A percentile compares a stretch with the other conserved stretches of the same genome.
These are phyloP conservation scores for Seladonia tumulorum DNA, from an alignment of 2,888 invertebrate genomes.

Conservation along the genomic window DNA sequence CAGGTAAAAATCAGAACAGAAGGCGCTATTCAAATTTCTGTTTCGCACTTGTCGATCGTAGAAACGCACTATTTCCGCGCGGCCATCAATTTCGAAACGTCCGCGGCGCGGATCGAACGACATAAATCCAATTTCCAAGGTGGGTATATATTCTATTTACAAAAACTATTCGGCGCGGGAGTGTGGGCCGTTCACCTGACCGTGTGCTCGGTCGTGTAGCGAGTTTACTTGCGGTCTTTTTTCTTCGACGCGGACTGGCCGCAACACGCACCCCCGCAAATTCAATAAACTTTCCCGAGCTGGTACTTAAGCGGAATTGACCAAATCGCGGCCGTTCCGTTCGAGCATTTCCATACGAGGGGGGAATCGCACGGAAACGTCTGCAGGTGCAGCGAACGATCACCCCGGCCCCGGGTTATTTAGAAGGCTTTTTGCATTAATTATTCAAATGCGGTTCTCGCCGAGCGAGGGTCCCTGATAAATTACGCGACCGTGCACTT, in stretches of 20 bases:
- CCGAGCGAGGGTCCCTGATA: slow-evolving; percentile 30
- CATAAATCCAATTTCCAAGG: slow-evolving; percentile 63
- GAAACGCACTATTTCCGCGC: slow-evolving; percentile 56
- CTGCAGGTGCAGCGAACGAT: slow-evolving; percentile 81
- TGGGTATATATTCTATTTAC: slow-evolving; percentile 60
- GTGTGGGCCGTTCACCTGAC: slow-evolving; percentile 35
- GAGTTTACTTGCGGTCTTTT: slow-evolving; percentile 50
- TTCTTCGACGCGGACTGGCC: slow-evolving; percentile 32
- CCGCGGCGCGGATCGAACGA: slow-evolving; percentile 35
- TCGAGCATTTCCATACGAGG: slow-evolving; percentile 69
- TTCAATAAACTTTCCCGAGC: slow-evolving; percentile 76
- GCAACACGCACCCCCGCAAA: slow-evolving; percentile 62
- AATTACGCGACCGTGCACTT: slow-evolving; percentile 35
- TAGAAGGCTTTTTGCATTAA: slow-evolving; percentile 83
- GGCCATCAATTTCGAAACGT: slow-evolving; percentile 52
- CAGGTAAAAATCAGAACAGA: not conserved
- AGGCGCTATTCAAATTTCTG: slow-evolving; percentile 41
- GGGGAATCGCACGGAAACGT: slow-evolving; percentile 48
- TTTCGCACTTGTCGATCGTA: slow-evolving; percentile 55
- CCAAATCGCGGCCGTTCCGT: slow-evolving; percentile 78
- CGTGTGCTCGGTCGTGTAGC: slow-evolving; percentile 3
- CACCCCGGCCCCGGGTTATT: slow-evolving; percentile 75
- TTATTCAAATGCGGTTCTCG: slow-evolving; percentile 79
- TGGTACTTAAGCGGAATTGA: slow-evolving; percentile 77
- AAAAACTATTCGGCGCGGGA: slow-evolving; percentile 45